These are phyloP conservation scores for Rynchops niger DNA, from an alignment of 2,113 vertebrate species.

Conservation along the genomic window DNA sequence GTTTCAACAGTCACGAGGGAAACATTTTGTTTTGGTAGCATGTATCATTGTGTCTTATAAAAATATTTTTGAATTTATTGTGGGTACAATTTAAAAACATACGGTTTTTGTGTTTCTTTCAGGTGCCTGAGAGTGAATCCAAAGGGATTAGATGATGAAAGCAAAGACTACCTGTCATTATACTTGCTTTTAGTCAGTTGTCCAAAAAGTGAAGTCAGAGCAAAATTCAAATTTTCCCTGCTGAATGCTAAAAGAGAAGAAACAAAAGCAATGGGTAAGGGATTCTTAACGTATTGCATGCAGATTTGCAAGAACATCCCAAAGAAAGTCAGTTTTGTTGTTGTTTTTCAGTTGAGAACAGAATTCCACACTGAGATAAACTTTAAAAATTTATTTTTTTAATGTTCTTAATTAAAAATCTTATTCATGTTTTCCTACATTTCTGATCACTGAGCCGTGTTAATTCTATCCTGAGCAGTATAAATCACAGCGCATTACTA, in stretches of 20 bases:
- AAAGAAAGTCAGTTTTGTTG: neutral
- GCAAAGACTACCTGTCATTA: conserved; percentile 97
- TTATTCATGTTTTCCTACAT: neutral
- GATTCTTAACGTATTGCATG: neutral
- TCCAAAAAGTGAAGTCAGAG: conserved; percentile 99
- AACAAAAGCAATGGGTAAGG: conserved; percentile 99
- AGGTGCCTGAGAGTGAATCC: conserved; percentile 99
- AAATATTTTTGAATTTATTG: neutral
- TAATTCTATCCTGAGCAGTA: neutral
- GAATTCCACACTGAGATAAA: neutral
- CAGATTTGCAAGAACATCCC: neutral
- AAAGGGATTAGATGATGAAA: conserved; percentile 98
- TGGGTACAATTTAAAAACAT: neutral
- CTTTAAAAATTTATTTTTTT: neutral
- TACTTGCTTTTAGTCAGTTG: conserved; percentile 99
- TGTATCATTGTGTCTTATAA: neutral
- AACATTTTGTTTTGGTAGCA: neutral
- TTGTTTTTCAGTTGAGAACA: neutral
- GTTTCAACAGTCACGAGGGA: neutral
- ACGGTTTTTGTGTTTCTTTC: conserved; percentile 28
- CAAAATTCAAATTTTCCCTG: conserved; percentile 99
- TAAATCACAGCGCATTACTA: neutral
- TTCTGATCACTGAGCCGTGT: neutral
- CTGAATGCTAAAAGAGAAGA: conserved; percentile 97
- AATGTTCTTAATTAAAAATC: neutral